Conservation (phyloP, 2,113 vertebrate species). For the Halichoerus grypus region DNA sequence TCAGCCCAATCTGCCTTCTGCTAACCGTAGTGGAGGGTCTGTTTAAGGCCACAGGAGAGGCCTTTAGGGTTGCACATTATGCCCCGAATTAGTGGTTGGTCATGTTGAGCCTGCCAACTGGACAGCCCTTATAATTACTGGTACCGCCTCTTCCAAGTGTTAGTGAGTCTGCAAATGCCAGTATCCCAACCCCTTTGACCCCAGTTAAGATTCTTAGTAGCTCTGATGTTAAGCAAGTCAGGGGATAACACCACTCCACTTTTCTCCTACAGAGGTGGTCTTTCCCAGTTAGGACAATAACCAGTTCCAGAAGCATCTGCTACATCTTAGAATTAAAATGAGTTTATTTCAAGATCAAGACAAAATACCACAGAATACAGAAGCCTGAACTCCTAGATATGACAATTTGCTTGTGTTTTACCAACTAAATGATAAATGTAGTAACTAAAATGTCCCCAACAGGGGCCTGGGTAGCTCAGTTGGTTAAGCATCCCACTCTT, state of each 20-base stretch:
- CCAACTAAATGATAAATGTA: not conserved
- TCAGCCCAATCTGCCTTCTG: not conserved
- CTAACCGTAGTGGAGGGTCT: not conserved
- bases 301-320: not conserved
- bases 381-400: not conserved
- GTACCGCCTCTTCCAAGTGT: not conserved
- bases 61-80: not conserved
- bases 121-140: not conserved
- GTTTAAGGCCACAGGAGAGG: not conserved
- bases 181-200: not conserved
- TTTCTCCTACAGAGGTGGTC: not conserved
- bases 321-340: not conserved
- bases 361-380: constrained; percentile 6
- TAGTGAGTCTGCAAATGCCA: not conserved
- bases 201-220: not conserved
- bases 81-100: not conserved
- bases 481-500: not conserved
- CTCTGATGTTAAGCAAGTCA: not conserved
- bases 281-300: not conserved
- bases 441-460: not conserved
- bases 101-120: not conserved
- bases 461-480: not conserved
- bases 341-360: constrained; percentile 17
- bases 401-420: not conserved
- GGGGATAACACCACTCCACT: not conserved